phyloP scores from a whole-genome alignment of 2,888 invertebrate genomes.

The Parnassius apollo region DNA sequence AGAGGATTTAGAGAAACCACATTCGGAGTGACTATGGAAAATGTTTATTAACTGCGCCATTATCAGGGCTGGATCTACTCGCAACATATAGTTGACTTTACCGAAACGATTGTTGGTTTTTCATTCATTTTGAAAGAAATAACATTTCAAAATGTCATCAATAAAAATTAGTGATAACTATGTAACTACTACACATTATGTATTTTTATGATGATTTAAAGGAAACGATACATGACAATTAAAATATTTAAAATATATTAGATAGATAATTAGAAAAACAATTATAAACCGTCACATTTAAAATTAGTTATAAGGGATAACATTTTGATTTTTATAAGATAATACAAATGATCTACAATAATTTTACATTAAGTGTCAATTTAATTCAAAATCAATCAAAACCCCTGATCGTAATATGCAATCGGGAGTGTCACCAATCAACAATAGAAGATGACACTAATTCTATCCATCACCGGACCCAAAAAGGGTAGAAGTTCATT shows the following conservation, averaged over 20 bases:
- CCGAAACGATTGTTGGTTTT: background rate
- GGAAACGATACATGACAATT: too few species aligned
- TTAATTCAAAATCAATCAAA: constrained; percentile 26
- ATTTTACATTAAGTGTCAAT: constrained; percentile 21
- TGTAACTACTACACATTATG: too few species aligned
- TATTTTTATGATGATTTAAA: too few species aligned
- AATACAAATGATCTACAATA: constrained; percentile 8
- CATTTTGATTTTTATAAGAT: constrained; percentile 6
- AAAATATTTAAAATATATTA: too few species aligned
- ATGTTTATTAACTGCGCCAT: constrained; percentile 49
- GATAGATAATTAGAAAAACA: too few species aligned
- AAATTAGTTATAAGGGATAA: too few species aligned
- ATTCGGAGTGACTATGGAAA: constrained; percentile 63
- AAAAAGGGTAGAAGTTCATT: constrained; percentile 81
- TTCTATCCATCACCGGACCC: constrained; percentile 78
- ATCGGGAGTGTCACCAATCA: constrained; percentile 75
- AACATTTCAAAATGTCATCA: too few species aligned
- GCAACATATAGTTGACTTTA: constrained; percentile 5
- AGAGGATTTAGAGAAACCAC: constrained; percentile 57
- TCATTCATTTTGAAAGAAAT: too few species aligned
- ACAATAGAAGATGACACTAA: constrained; percentile 77
- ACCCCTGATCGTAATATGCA: constrained; percentile 43
- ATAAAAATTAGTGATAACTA: too few species aligned
- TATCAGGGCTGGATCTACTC: constrained; percentile 33
- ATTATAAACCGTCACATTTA: too few species aligned